Evolutionary conservation across 2,113 vertebrate species (phyloP).

Genomic region (Sylvietta virens): DNA sequence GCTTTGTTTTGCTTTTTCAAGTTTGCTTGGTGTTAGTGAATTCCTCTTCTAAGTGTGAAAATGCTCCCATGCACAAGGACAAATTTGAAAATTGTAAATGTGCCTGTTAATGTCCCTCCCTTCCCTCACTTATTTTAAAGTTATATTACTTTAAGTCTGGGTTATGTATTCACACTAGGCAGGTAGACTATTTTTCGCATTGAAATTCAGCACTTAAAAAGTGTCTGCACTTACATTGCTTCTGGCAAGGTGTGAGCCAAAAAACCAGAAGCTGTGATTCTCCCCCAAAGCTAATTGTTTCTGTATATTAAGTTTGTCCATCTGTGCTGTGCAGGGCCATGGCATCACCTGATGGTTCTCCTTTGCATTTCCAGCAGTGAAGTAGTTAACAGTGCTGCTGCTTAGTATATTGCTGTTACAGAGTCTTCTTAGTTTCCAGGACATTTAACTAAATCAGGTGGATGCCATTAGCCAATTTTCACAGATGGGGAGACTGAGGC

Average conservation of each 20-base stretch:
- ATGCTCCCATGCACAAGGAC: background rate
- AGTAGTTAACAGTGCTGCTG: constrained; percentile 27
- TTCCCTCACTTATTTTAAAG: background rate
- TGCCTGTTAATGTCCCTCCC: background rate
- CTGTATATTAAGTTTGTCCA: constrained; percentile 30
- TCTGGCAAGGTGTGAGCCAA: constrained; percentile 10
- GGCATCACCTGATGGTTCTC: background rate
- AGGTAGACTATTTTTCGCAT: background rate
- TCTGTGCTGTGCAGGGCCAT: background rate
- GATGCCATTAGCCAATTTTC: constrained; percentile 27
- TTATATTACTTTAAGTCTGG: background rate
- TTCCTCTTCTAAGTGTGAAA: background rate
- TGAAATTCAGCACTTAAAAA: background rate
- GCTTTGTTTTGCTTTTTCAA: background rate
- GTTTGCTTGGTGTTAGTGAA: background rate
- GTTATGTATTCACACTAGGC: background rate
- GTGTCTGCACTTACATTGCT: background rate
- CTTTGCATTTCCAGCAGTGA: background rate
- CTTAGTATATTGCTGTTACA: background rate
- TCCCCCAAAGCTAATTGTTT: background rate
- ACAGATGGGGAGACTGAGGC: constrained; percentile 61
- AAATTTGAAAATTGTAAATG: background rate
- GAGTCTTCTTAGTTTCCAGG: constrained; percentile 28
- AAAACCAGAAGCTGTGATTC: background rate
- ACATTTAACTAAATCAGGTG: constrained; percentile 41